A percentile compares a stretch with the other conserved stretches of the same genome.
Conservation (phyloP, 2,797 vertebrate genomes). For the Cichlasoma orientale region DNA sequence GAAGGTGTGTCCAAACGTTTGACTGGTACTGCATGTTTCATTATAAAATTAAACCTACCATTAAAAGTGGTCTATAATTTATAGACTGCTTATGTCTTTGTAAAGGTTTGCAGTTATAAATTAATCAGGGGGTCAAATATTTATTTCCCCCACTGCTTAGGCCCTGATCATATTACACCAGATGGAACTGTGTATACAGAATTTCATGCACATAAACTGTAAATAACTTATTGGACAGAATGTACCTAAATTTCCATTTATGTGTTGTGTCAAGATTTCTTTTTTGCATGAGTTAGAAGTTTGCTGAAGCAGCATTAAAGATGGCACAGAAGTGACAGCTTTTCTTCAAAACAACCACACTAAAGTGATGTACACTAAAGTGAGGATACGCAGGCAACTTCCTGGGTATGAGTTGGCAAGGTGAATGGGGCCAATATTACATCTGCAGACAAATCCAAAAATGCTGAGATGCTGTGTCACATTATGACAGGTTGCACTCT, state of each 20-base stretch:
- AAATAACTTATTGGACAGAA: neutral
- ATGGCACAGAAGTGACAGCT: conserved; percentile 33
- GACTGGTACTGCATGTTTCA: neutral
- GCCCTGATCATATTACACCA: neutral
- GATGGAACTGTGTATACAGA: neutral
- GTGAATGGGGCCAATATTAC: conserved; percentile 47
- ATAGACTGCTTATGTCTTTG: neutral
- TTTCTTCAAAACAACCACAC: conserved; percentile 23
- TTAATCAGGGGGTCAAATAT: neutral
- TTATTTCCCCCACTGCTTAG: neutral
- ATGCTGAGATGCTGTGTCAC: conserved; percentile 43
- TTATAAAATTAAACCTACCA: neutral
- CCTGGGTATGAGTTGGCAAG: conserved; percentile 27
- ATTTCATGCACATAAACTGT: neutral
- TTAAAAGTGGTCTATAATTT: neutral
- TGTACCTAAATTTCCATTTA: conserved; percentile 6
- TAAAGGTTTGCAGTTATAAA: neutral
- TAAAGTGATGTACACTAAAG: conserved; percentile 10
- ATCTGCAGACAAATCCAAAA: conserved; percentile 55
- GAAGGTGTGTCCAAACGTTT: no score
- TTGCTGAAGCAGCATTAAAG: conserved; percentile 39
- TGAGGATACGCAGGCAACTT: conserved; percentile 30
- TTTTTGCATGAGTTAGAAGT: conserved; percentile 26
- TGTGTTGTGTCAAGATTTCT: neutral
- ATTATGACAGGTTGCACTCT: conserved; percentile 52